Evolutionary conservation across 2,888 invertebrate species (phyloP), one percentile per base, ranked within the genome.

Genomic region (Atrina japonica): DNA sequence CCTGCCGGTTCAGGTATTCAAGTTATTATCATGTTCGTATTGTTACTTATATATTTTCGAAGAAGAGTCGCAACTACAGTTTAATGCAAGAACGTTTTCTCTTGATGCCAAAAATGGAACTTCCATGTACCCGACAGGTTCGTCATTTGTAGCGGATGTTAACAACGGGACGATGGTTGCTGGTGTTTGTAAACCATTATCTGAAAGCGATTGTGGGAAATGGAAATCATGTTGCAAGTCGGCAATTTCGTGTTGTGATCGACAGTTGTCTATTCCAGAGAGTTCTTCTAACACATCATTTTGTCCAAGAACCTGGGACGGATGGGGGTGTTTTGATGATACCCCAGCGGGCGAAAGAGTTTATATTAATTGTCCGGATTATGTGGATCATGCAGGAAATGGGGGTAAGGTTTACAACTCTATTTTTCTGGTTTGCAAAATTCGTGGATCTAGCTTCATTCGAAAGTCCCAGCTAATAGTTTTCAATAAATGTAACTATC

Each of bases 331-430:
- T 59, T 84, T 85, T 73, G 75, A 77, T 9, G 81, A 80, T 35
- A 80, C 84, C 0, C 41, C 40, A 1, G 69, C 80, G 0, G 79
- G 80, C 9, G 91, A 92, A 14, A 71, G 27, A 7, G 76, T 70
- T 0, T 58, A 55, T 16, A 72, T 74, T 7, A 45, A 56, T 16
- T 86, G 86, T 59, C 86, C 86, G 0, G 45, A 59, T 9, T 85
- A 78, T 65, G 75, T 85, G 9, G 67, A 77, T n/a, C 93, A 93
- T 74, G 93, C 92, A 67, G 82, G 88, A 43, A 71, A 75, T 11
- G 52, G 73, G 64, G 81, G 86, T 86, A 74, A 75, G 80, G 6
- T 35, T 35, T 35, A 35, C 35, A 35, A 11, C 5, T 35, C 5
- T 35, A 35, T 35, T 35, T 35, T 35, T 35, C 35, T 5, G 35